phyloP scores from a whole-genome alignment of 1,140 invertebrate species.

The Drepana arcuata region DNA sequence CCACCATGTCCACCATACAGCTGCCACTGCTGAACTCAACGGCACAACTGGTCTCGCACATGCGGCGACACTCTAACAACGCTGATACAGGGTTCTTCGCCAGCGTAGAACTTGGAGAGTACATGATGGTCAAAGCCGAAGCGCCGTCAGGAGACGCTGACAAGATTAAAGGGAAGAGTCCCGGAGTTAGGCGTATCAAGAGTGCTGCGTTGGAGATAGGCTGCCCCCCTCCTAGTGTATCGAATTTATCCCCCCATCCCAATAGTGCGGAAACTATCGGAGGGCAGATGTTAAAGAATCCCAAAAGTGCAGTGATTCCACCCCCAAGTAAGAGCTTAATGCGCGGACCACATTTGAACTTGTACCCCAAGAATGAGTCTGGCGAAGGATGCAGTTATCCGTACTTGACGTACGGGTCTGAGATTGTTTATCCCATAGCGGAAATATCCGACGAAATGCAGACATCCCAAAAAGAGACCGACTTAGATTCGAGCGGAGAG shows the following conservation, averaged over 20 bases:
- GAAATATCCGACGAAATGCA: constrained; percentile 87
- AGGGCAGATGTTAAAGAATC: constrained; percentile 74
- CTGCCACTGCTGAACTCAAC: constrained; percentile 66
- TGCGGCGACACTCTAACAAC: constrained; percentile 77
- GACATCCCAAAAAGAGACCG: constrained; percentile 78
- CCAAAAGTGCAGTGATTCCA: constrained; percentile 74
- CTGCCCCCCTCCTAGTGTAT: constrained; percentile 75
- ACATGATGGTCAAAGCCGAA: constrained; percentile 67
- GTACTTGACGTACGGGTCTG: constrained; percentile 80
- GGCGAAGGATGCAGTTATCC: constrained; percentile 72
- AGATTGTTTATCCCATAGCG: constrained; percentile 87
- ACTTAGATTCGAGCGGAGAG: constrained; percentile 72
- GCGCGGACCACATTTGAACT: constrained; percentile 77
- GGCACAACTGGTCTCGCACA: constrained; percentile 61
- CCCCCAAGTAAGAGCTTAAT: constrained; percentile 77
- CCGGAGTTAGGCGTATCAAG: constrained; percentile 76
- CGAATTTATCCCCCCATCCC: constrained; percentile 76
- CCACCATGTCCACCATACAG: constrained; percentile 75
- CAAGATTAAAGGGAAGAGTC: constrained; percentile 54
- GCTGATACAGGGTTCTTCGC: constrained; percentile 72
- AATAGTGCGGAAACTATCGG: constrained; percentile 79
- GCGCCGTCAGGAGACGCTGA: constrained; percentile 43
- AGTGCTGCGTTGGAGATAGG: constrained; percentile 78
- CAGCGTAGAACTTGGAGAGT: constrained; percentile 69
- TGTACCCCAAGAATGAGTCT: constrained; percentile 72